Percentiles rank a stretch among this genome's conserved stretches.
These are phyloP conservation scores for Dallia pectoralis DNA, from an alignment of 2,797 vertebrate genomes.

Conservation along the genomic window DNA sequence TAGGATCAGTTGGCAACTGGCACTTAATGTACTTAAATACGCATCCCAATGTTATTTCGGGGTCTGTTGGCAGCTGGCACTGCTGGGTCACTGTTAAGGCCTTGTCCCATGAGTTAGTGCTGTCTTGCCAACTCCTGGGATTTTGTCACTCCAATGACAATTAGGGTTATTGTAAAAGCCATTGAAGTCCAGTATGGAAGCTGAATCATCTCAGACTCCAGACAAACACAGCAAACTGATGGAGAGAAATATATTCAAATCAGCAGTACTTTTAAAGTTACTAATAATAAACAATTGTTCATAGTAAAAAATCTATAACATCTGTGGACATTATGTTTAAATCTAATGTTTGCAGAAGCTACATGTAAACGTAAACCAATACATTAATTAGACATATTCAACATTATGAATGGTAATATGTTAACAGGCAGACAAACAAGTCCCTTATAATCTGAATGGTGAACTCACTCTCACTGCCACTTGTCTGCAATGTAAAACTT, in stretches of 20 bases:
- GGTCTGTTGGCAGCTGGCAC: too few relatives aligned
- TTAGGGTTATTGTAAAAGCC: background rate
- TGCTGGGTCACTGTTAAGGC: too few relatives aligned
- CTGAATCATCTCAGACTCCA: background rate
- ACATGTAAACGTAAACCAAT: background rate
- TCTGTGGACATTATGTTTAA: background rate
- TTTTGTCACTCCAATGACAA: too few relatives aligned
- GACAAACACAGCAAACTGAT: background rate
- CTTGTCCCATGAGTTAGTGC: too few relatives aligned
- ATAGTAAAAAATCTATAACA: background rate
- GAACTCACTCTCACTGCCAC: too few relatives aligned
- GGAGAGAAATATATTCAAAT: background rate
- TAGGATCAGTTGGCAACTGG: too few relatives aligned
- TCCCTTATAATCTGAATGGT: background rate
- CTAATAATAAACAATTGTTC: background rate
- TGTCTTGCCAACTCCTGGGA: too few relatives aligned
- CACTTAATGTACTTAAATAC: too few relatives aligned
- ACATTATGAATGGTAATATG: background rate
- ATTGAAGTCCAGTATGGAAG: background rate
- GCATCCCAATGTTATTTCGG: too few relatives aligned
- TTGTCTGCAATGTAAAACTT: background rate
- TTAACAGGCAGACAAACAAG: background rate
- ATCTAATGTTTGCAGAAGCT: background rate
- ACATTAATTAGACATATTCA: background rate
- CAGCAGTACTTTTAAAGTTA: background rate